These are phyloP conservation scores for Pristiophorus japonicus DNA, from an alignment of 2,113 vertebrate genomes.

Conservation along the genomic window DNA sequence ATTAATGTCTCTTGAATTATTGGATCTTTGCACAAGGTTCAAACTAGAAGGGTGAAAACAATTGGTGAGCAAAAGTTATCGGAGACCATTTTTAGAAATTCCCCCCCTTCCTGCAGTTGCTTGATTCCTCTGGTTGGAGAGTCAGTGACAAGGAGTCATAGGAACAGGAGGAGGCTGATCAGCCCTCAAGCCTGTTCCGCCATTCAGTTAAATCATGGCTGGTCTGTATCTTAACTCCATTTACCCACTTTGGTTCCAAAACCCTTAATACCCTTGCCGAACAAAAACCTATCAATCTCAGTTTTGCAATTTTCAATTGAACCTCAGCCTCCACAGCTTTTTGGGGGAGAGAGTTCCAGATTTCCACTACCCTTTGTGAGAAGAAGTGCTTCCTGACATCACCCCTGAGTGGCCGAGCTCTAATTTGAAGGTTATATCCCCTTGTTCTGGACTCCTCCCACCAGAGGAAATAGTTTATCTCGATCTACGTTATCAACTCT, in stretches of 20 bases:
- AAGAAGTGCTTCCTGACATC: background rate
- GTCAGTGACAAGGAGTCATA: background rate
- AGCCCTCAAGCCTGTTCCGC: background rate
- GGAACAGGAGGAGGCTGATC: background rate
- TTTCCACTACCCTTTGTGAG: background rate
- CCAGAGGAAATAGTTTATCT: background rate
- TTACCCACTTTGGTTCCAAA: background rate
- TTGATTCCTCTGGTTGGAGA: background rate
- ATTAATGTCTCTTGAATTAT: background rate
- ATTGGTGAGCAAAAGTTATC: background rate
- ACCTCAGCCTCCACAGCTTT: background rate
- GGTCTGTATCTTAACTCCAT: background rate
- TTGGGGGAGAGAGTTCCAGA: no score
- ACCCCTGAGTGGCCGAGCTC: background rate
- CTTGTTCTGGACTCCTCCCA: background rate
- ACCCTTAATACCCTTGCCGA: background rate
- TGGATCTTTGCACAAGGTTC: background rate
- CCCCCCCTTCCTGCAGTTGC: background rate
- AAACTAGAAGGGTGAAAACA: background rate
- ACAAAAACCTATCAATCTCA: background rate
- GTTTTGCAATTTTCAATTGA: background rate
- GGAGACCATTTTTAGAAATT: background rate
- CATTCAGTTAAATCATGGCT: background rate
- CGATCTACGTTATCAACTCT: background rate
- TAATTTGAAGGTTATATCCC: background rate